Evolutionary conservation across 2,888 invertebrate species (phyloP), one percentile per base, ranked within the genome.

Genomic region (Agonopterix arenella): DNA sequence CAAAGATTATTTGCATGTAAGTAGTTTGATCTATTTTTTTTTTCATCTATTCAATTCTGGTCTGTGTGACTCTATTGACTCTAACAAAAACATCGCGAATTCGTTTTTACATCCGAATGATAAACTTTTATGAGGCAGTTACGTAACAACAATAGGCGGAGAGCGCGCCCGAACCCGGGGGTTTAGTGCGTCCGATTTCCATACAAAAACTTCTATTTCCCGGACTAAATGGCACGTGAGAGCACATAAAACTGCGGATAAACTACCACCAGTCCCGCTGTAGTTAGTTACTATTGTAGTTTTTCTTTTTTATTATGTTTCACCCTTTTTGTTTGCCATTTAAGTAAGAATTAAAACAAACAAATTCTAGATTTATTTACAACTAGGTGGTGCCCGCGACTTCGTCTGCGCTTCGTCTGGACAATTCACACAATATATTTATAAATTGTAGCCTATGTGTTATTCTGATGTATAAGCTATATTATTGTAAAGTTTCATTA

Each of bases 201-300:
- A 86, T 89, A 81, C 83, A 88, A 86, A 86, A 88, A 85, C 88
- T 85, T 81, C 85, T 82, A 89, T 88, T 89, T 89, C 89, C 89
- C 83, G 80, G 67, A 62, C 79, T 85, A 89, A 88, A 89, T 89
- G 89, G 80, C 83, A 85, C 86, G 88, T 81, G 84, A 84, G 84
- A 80, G 82, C 64, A 78, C 80, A 88, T 89, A 86, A 88, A 89
- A 84, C 76, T 81, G 71, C 80, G 81, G 78, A 74, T 73, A 79
- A 84, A 84, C 80, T 84, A 79, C 74, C 64, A 69, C 64, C 69
- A 70, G 67, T 71, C 65, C 63, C 66, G 64, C 68, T 61, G 61
- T 40, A 40, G 45, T 54, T 58, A 40, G 11, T 28, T 50, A 52
- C 49, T 36, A 45, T 40, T 64, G 64, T 68, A 59, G 52, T 57